These are phyloP conservation scores for Phasianus colchicus DNA, from an alignment of 2,113 vertebrate genomes.

Conservation along the genomic window DNA sequence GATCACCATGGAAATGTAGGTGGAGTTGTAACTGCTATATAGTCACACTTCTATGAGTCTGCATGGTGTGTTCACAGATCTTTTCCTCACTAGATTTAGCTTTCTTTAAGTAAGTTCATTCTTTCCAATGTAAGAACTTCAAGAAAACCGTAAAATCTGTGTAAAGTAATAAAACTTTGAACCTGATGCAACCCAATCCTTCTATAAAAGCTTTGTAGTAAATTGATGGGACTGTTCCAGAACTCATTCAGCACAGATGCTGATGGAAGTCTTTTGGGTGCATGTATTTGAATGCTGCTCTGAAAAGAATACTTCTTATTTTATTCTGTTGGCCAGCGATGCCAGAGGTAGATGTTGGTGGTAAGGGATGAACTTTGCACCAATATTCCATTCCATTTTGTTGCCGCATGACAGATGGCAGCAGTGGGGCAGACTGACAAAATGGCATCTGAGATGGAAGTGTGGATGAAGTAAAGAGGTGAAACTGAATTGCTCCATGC, in stretches of 20 bases:
- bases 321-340: no score
- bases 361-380: no score
- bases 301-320: no score
- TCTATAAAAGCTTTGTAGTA: conserved; percentile 69
- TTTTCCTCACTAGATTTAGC: conserved; percentile 45
- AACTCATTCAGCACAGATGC: conserved; percentile 41
- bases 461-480: no score
- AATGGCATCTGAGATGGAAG: no score
- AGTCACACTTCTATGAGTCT: conserved; percentile 48
- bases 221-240: conserved; percentile 56
- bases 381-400: no score
- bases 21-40: not conserved
- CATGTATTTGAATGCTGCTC: not conserved
- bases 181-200: conserved; percentile 58
- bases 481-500: no score
- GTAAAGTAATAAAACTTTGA: conserved; percentile 67
- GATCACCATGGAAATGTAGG: conserved; percentile 43
- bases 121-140: conserved; percentile 26
- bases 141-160: conserved; percentile 66
- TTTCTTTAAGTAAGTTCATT: conserved; percentile 32
- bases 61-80: not conserved
- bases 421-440: no score
- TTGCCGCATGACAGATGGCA: no score
- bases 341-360: no score
- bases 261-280: conserved; percentile 17